A percentile compares a stretch with the other conserved stretches of the same genome.
Evolutionary conservation across 2,888 invertebrate genomes (phyloP).

Genomic region (Galerucella nymphaeae): DNA sequence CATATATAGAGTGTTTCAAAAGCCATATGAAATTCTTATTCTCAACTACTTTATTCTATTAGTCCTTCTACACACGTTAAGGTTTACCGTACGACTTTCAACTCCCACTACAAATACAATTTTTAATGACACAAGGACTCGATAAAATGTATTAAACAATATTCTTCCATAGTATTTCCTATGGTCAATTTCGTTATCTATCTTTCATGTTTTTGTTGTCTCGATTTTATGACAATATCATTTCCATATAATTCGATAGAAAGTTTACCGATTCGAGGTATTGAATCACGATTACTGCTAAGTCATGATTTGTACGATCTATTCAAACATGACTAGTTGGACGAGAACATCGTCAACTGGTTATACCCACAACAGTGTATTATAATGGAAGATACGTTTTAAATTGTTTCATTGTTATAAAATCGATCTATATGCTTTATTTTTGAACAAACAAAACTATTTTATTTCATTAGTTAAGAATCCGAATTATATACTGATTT

Average conservation of each 20-base stretch:
- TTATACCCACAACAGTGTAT: constrained; percentile 38
- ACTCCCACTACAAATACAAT: no score
- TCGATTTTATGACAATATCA: constrained; percentile 36
- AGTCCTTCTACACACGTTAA: no score
- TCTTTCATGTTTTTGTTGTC: constrained; percentile 19
- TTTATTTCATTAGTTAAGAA: constrained; percentile 26
- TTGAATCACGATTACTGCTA: constrained; percentile 38
- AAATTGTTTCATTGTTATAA: constrained; percentile 41
- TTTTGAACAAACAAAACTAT: constrained; percentile 24
- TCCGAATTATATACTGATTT: constrained; percentile 6
- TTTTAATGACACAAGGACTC: not conserved
- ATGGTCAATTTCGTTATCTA: constrained; percentile 12
- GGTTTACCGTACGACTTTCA: no score
- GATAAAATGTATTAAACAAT: not conserved
- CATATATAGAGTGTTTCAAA: no score
- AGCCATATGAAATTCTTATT: no score
- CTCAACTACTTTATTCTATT: no score
- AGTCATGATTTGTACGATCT: constrained; percentile 41
- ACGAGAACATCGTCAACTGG: constrained; percentile 36
- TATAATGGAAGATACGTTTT: constrained; percentile 31
- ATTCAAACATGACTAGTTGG: constrained; percentile 39
- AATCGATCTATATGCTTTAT: constrained; percentile 29
- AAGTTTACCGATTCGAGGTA: constrained; percentile 34
- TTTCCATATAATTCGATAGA: constrained; percentile 39
- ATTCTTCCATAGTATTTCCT: not conserved